These are phyloP conservation scores for Drosophila birchii DNA, from an alignment of 2,888 invertebrate species.

Conservation along the genomic window DNA sequence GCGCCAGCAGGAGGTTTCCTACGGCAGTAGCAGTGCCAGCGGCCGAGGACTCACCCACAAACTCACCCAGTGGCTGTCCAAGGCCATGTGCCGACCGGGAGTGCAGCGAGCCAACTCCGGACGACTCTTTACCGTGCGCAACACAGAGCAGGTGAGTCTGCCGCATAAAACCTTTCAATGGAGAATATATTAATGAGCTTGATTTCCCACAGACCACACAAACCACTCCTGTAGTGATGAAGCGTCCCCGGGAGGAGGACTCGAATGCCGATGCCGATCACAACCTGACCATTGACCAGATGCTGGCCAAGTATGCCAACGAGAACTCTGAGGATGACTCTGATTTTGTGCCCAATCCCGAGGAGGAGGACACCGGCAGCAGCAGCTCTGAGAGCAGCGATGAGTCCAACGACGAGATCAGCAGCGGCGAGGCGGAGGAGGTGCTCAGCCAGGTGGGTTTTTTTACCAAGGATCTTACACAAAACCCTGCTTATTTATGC, in stretches of 20 bases:
- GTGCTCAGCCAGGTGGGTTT: conserved; percentile 39
- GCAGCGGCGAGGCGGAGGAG: conserved; percentile 47
- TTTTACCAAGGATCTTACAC: too few species aligned
- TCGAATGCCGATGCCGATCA: conserved; percentile 39
- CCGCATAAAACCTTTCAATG: neutral
- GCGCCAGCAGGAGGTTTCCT: conserved; percentile 56
- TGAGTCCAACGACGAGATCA: conserved; percentile 51
- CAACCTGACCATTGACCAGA: conserved; percentile 72
- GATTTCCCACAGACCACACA: conserved; percentile 6
- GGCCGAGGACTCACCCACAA: conserved; percentile 53
- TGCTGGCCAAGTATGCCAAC: conserved; percentile 78
- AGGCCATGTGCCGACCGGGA: conserved; percentile 77
- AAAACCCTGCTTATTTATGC: neutral
- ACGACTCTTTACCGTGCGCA: conserved; percentile 25
- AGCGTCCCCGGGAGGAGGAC: conserved; percentile 67
- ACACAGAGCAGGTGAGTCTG: conserved; percentile 45
- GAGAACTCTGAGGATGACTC: conserved; percentile 79
- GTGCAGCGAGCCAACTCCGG: conserved; percentile 53
- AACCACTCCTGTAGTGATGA: conserved; percentile 40
- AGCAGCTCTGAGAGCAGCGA: conserved; percentile 34
- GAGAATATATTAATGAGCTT: neutral
- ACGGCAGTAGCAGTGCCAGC: conserved; percentile 4
- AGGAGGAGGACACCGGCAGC: conserved; percentile 49
- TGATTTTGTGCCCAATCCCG: conserved; percentile 76
- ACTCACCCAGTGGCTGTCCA: conserved; percentile 67